Conservation (phyloP, 2,113 vertebrate genomes). For the Lathamus discolor region DNA sequence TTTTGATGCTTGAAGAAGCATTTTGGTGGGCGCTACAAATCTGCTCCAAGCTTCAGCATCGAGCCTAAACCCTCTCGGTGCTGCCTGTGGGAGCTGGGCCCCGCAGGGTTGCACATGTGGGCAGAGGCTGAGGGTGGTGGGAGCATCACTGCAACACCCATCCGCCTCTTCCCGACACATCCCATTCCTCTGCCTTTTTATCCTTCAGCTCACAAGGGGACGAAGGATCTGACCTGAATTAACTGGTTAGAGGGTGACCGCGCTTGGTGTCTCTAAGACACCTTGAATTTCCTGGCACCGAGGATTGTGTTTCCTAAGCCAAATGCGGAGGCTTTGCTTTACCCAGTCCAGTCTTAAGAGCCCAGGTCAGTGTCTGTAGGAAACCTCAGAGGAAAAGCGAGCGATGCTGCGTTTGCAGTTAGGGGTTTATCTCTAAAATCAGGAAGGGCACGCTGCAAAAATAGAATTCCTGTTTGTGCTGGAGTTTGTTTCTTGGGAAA, state of each 20-base stretch:
- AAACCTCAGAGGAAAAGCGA: neutral
- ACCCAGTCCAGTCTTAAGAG: neutral
- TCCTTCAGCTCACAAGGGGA: neutral
- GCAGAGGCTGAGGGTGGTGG: neutral
- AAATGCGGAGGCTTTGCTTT: neutral
- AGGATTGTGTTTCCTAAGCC: neutral
- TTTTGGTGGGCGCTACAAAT: neutral
- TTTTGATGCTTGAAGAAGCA: neutral
- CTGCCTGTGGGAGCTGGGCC: neutral
- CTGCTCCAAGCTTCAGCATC: neutral
- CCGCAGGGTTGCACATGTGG: fast-evolving
- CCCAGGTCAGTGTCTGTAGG: neutral
- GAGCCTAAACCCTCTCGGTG: fast-evolving
- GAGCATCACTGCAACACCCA: neutral
- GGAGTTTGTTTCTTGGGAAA: neutral
- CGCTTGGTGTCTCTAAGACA: neutral
- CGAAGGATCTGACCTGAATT: neutral
- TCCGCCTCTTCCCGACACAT: fast-evolving
- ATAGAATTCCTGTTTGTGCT: conserved; percentile 24
- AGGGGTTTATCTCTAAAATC: neutral
- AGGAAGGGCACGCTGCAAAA: conserved; percentile 4
- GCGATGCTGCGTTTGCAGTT: neutral
- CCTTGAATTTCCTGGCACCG: neutral
- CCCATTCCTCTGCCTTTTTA: neutral
- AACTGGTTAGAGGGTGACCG: neutral